Percentiles rank a stretch among this genome's conserved stretches.
Conservation (phyloP, 2,888 invertebrate species). For the Gisinianus flammeolus region DNA sequence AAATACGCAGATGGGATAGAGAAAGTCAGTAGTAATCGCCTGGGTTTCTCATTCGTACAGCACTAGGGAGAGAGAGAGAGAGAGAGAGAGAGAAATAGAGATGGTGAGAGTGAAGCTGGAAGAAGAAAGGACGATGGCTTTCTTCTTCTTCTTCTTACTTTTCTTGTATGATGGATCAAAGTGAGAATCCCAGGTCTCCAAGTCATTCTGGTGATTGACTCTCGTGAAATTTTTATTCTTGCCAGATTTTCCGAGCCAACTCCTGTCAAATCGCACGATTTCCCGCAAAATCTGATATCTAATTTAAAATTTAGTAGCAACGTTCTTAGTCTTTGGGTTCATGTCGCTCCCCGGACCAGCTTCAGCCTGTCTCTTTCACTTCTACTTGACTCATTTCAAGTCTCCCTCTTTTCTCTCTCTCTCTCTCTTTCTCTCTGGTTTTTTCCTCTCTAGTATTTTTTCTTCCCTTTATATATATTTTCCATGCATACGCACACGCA, state of each 20-base stretch:
- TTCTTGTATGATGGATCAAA: slow-evolving; percentile 30
- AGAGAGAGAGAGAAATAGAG: neutral
- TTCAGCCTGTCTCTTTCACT: slow-evolving; percentile 37
- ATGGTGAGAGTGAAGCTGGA: slow-evolving; percentile 9
- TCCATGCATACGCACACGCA: neutral
- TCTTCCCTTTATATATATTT: neutral
- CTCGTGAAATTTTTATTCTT: slow-evolving; percentile 50
- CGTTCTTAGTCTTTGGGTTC: slow-evolving; percentile 40
- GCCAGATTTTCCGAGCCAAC: slow-evolving; percentile 49
- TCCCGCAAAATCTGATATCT: slow-evolving; percentile 50
- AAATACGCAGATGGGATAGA: slow-evolving; percentile 16
- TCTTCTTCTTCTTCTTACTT: neutral
- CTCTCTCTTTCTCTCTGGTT: neutral
- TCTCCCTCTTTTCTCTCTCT: slow-evolving; percentile 1
- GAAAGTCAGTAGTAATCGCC: too few relatives aligned
- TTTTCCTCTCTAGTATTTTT: neutral
- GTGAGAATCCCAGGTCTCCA: slow-evolving; percentile 38
- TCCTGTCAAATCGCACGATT: slow-evolving; percentile 47
- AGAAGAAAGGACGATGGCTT: slow-evolving; percentile 31
- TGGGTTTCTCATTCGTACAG: neutral
- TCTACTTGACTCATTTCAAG: slow-evolving; percentile 32
- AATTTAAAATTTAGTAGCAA: slow-evolving; percentile 50
- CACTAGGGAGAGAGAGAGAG: neutral
- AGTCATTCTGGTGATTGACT: slow-evolving; percentile 46
- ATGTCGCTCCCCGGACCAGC: slow-evolving; percentile 24